Evolutionary conservation across 2,113 vertebrate genomes (phyloP).

Genomic region (Leiothrix lutea): DNA sequence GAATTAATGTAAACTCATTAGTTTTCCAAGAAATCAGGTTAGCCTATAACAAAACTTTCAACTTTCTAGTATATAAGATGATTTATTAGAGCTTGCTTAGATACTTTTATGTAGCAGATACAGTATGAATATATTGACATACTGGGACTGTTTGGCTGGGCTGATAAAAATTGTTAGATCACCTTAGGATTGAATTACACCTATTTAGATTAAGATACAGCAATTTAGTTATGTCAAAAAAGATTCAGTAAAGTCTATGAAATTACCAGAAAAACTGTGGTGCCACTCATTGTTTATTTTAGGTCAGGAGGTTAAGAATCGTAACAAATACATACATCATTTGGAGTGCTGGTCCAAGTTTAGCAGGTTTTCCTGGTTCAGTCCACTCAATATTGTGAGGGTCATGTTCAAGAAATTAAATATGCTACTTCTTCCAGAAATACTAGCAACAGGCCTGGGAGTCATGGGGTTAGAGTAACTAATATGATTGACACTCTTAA

Average conservation of each 20-base stretch:
- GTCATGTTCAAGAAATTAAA: background rate
- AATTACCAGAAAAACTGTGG: background rate
- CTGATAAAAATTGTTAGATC: background rate
- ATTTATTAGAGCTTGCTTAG: background rate
- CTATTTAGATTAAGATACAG: background rate
- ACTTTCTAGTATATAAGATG: background rate
- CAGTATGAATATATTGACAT: background rate
- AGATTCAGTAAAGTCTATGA: background rate
- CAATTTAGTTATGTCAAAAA: background rate
- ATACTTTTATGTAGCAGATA: background rate
- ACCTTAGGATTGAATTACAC: background rate
- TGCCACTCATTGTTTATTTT: background rate
- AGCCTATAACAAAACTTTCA: background rate
- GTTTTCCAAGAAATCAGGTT: background rate
- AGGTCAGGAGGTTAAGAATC: background rate
- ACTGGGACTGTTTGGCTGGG: background rate
- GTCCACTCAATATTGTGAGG: background rate
- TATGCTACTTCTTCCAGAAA: background rate
- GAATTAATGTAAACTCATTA: background rate
- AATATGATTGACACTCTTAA: slow-evolving; percentile 47
- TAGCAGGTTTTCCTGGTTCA: background rate
- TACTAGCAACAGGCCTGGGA: background rate
- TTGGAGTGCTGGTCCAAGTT: background rate
- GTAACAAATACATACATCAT: background rate
- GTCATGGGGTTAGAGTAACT: background rate